phyloP scores from a whole-genome alignment of 2,113 vertebrate species.

The Myiagra hebetior region DNA sequence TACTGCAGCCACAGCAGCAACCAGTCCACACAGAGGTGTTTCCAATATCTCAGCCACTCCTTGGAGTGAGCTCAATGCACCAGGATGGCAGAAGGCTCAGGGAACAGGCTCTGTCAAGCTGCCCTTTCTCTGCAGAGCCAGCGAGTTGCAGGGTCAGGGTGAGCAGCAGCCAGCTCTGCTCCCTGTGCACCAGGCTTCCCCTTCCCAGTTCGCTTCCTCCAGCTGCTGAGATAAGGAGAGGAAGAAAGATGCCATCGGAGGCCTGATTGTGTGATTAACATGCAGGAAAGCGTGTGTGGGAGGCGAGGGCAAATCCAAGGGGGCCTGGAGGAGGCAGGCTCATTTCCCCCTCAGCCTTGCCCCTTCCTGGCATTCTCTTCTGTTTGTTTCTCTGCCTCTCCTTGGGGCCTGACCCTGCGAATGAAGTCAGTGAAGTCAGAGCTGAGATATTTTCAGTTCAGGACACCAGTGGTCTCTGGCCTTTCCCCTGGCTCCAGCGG shows the following conservation, averaged over 20 bases:
- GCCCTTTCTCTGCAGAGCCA: background rate
- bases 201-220: background rate
- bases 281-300: background rate
- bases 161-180: background rate
- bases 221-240: background rate
- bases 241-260: background rate
- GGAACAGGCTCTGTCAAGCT: background rate
- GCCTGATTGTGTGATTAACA: background rate
- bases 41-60: background rate
- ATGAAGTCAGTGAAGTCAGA: background rate
- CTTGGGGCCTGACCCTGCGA: background rate
- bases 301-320: conserved; percentile 15
- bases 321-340: background rate
- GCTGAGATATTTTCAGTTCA: background rate
- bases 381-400: background rate
- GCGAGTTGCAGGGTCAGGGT: background rate
- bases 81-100: background rate
- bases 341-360: conserved; percentile 39
- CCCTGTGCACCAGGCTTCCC: background rate
- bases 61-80: fast-evolving
- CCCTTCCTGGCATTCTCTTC: conserved; percentile 51
- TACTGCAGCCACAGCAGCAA: background rate
- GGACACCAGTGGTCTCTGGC: background rate
- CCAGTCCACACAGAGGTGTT: background rate
- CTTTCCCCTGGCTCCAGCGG: background rate